Evolutionary conservation across 1,140 invertebrate genomes (phyloP).

Genomic region (Hycleus cichorii): DNA sequence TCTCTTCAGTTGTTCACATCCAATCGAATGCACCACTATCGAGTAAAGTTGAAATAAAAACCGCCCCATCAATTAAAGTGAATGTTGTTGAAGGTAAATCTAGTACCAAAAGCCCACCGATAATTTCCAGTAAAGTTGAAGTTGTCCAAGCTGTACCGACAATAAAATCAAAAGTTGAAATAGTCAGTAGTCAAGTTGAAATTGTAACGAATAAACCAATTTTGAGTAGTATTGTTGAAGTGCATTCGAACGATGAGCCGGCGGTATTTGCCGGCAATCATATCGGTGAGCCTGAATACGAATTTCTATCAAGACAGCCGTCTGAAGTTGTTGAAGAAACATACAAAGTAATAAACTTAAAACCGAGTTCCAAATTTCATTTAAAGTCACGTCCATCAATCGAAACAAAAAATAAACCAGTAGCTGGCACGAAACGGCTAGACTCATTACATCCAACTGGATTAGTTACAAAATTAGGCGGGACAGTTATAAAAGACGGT

Average conservation of each 20-base stretch:
- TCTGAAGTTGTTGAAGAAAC: conserved; percentile 54
- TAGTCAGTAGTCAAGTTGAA: conserved; percentile 49
- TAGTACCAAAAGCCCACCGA: conserved; percentile 36
- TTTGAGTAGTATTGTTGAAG: conserved; percentile 44
- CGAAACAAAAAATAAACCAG: conserved; percentile 39
- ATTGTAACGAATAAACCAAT: conserved; percentile 30
- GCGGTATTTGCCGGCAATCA: conserved; percentile 54
- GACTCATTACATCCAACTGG: conserved; percentile 62
- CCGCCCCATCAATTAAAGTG: conserved; percentile 43
- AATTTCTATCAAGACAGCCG: conserved; percentile 73
- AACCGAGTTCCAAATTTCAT: conserved; percentile 38
- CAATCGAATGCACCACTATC: conserved; percentile 34
- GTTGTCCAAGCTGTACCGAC: conserved; percentile 23
- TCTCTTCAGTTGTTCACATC: conserved; percentile 27
- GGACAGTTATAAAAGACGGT: conserved; percentile 75
- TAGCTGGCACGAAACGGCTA: conserved; percentile 40
- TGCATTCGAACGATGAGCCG: conserved; percentile 41
- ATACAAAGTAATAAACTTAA: conserved; percentile 46
- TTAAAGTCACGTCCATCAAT: conserved; percentile 49
- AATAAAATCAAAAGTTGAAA: conserved; percentile 46
- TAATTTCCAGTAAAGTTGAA: conserved; percentile 47
- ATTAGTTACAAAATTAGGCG: conserved; percentile 70
- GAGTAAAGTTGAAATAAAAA: conserved; percentile 44
- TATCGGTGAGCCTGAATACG: conserved; percentile 70
- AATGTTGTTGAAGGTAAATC: conserved; percentile 40